Percentiles rank a stretch among this genome's conserved stretches.
These are phyloP conservation scores for Charanyca ferruginea DNA, from an alignment of 2,888 invertebrate species.

Conservation along the genomic window DNA sequence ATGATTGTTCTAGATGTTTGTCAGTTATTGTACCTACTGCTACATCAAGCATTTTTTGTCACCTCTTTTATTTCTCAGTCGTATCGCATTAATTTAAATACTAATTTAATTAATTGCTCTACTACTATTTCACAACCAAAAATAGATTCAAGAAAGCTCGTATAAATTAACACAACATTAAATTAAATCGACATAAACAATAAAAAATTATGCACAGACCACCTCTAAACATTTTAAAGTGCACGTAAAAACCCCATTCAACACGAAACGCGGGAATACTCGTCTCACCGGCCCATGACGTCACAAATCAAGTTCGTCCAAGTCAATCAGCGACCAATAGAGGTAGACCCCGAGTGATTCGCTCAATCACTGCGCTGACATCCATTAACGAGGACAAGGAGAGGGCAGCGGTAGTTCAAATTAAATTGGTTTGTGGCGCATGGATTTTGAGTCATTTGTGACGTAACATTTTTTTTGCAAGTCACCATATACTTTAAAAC, in stretches of 20 bases:
- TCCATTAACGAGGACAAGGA: not conserved
- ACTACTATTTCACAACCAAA: too few relatives aligned
- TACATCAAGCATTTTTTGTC: too few relatives aligned
- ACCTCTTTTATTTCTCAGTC: too few relatives aligned
- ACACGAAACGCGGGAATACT: slow-evolving; percentile 51
- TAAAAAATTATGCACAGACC: slow-evolving; percentile 10
- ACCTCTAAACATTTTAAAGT: slow-evolving; percentile 61
- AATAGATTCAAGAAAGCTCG: too few relatives aligned
- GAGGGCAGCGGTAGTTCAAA: slow-evolving; percentile 17
- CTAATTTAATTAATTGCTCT: too few relatives aligned
- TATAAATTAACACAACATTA: too few relatives aligned
- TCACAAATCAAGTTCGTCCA: slow-evolving; percentile 52
- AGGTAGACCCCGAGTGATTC: slow-evolving; percentile 48
- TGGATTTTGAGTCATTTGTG: slow-evolving; percentile 49
- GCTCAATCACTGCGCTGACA: slow-evolving; percentile 10
- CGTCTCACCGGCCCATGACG: slow-evolving; percentile 61
- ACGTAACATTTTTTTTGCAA: slow-evolving; percentile 57
- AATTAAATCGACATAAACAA: not conserved
- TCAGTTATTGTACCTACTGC: too few relatives aligned
- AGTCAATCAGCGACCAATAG: slow-evolving; percentile 49
- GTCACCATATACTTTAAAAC: slow-evolving; percentile 56
- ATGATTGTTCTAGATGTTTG: too few relatives aligned
- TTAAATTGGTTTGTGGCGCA: slow-evolving; percentile 6
- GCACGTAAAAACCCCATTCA: slow-evolving; percentile 72
- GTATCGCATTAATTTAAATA: too few relatives aligned